phyloP scores from a whole-genome alignment of 2,888 invertebrate genomes.

The Drosophila limbata region DNA sequence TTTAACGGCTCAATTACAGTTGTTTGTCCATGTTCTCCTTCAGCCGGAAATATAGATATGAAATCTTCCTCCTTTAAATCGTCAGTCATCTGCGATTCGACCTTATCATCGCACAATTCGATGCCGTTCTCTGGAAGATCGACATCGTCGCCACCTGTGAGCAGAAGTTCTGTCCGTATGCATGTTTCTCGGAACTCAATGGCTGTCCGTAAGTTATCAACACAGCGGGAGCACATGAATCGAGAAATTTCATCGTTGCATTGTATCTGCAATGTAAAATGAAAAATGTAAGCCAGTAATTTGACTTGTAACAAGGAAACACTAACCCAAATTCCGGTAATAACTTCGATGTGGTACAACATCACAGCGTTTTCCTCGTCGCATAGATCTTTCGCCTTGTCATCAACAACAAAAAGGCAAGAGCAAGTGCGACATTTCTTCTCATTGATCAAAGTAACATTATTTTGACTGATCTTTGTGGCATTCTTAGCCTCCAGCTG shows the following conservation, averaged over 20 bases:
- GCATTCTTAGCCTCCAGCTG: not conserved
- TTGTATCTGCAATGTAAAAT: constrained; percentile 38
- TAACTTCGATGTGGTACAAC: constrained; percentile 68
- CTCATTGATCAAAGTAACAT: not conserved
- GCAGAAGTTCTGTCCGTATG: constrained; percentile 51
- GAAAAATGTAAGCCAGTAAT: not conserved
- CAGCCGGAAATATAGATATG: constrained; percentile 2
- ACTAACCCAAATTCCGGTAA: constrained; percentile 69
- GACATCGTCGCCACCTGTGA: not conserved
- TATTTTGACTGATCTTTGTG: not conserved
- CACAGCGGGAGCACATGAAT: constrained; percentile 52
- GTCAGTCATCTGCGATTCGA: not conserved
- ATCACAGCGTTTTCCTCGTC: constrained; percentile 55
- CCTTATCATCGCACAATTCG: not conserved
- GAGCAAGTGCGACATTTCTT: constrained; percentile 60
- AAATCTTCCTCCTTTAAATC: constrained; percentile 20
- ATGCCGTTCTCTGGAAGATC: not conserved
- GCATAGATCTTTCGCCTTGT: constrained; percentile 45
- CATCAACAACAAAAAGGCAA: constrained; percentile 17
- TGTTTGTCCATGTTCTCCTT: constrained; percentile 5
- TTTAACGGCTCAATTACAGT: constrained; percentile 18
- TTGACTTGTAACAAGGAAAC: not conserved
- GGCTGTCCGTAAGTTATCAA: constrained; percentile 39
- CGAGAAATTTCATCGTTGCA: constrained; percentile 22
- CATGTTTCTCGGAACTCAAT: constrained; percentile 63